Evolutionary conservation across 2,113 vertebrate species (phyloP).

Genomic region (Brienomyrus longianalis): DNA sequence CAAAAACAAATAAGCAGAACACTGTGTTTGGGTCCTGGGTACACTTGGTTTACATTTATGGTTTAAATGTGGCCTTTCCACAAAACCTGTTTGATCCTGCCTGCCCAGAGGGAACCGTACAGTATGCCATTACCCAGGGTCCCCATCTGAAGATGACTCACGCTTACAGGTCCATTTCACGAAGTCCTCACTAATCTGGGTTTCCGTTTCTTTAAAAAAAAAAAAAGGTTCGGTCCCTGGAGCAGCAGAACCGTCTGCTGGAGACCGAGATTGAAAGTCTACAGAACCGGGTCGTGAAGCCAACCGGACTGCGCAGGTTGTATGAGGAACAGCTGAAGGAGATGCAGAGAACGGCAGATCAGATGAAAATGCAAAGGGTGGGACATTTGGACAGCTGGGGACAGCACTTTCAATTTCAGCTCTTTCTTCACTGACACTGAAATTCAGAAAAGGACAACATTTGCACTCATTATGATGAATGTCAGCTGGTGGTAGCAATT

Average conservation of each 20-base stretch:
- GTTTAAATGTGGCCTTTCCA: not conserved
- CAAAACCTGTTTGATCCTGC: not conserved
- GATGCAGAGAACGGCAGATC: conserved; percentile 53
- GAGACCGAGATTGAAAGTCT: conserved; percentile 53
- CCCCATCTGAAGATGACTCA: conserved; percentile 3
- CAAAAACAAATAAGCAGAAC: not conserved
- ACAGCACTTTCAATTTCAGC: not conserved
- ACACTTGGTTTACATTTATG: not conserved
- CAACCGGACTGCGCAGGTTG: conserved; percentile 49
- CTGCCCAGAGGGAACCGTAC: not conserved
- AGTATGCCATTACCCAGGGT: not conserved
- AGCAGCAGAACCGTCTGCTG: conserved; percentile 52
- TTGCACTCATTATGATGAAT: conserved; percentile 54
- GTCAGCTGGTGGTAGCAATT: conserved; percentile 39
- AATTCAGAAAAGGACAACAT: conserved; percentile 37
- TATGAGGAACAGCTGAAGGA: conserved; percentile 60
- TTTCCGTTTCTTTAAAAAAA: conserved; percentile 18
- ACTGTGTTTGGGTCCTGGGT: not conserved
- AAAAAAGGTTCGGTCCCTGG: conserved; percentile 56
- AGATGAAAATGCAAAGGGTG: conserved; percentile 55
- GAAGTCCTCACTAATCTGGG: not conserved
- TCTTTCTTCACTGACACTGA: conserved; percentile 38
- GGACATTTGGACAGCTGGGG: conserved; percentile 15
- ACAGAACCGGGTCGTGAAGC: conserved; percentile 44
- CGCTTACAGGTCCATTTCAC: not conserved